Evolutionary conservation across 2,113 vertebrate genomes (phyloP).

Genomic region (Megalops atlanticus): DNA sequence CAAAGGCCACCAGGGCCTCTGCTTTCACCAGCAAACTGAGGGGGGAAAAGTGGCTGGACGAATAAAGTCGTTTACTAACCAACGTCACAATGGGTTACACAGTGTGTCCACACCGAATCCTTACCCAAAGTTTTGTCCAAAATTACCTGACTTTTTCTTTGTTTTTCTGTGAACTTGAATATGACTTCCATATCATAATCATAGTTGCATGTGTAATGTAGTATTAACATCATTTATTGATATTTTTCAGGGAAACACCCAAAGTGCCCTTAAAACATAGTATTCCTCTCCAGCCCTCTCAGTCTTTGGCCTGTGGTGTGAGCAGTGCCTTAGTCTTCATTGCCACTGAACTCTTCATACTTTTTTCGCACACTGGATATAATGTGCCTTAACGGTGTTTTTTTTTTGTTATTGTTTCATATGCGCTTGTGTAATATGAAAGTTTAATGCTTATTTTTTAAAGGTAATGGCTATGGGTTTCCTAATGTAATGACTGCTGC

Average conservation of each 20-base stretch:
- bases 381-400: constrained; percentile 2
- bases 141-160: too few species aligned
- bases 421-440: background rate
- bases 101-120: too few species aligned
- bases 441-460: background rate
- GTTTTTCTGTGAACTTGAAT: too few species aligned
- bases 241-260: background rate
- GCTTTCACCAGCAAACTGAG: background rate
- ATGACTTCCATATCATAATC: too few species aligned
- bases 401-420: background rate
- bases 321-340: background rate
- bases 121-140: too few species aligned
- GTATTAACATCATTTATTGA: too few species aligned
- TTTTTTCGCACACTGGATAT: constrained; percentile 13
- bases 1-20: background rate
- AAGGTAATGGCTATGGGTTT: background rate
- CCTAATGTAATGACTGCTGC: background rate
- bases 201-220: too few species aligned
- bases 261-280: background rate
- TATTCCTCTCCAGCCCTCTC: background rate
- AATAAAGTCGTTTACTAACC: background rate
- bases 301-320: background rate
- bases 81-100: background rate
- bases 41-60: background rate
- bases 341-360: background rate